Percentiles rank a stretch among this genome's conserved stretches.
Evolutionary conservation across 2,888 invertebrate genomes (phyloP).

Genomic region (Lithophane semibrunnea): DNA sequence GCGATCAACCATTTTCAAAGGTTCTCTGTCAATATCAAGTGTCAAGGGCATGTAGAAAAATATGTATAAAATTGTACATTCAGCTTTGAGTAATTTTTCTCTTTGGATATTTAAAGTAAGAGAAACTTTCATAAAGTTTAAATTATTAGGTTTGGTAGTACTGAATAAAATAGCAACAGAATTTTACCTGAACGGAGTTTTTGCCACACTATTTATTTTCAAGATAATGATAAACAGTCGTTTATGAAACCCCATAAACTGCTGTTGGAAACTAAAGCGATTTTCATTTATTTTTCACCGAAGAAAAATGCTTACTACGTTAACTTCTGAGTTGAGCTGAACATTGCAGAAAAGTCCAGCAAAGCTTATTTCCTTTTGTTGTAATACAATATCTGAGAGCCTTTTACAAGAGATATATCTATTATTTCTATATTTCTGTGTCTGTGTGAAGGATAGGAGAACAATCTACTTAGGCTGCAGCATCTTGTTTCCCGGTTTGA

Average conservation of each 20-base stretch:
- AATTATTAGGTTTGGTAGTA: neutral
- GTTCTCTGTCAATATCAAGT: slow-evolving; percentile 13
- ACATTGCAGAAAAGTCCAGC: slow-evolving; percentile 41
- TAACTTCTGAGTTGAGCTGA: slow-evolving; percentile 43
- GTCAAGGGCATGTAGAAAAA: neutral
- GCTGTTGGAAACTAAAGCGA: slow-evolving; percentile 22
- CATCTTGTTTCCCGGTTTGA: slow-evolving; percentile 30
- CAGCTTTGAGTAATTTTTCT: rapidly evolving
- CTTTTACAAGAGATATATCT: slow-evolving; percentile 12
- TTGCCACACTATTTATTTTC: neutral
- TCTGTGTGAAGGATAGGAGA: slow-evolving; percentile 28
- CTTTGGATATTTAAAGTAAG: neutral
- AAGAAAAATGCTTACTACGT: slow-evolving; percentile 29
- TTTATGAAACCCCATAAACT: slow-evolving; percentile 11
- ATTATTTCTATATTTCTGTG: slow-evolving; percentile 20
- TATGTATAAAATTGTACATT: neutral
- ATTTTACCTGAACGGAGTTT: neutral
- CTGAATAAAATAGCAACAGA: neutral
- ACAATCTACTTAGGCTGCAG: slow-evolving; percentile 42
- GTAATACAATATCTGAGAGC: slow-evolving; percentile 50
- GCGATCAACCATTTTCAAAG: slow-evolving; percentile 24
- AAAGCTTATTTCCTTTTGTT: slow-evolving; percentile 48
- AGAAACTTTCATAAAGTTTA: neutral
- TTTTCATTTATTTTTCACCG: slow-evolving; percentile 9
- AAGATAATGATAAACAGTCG: neutral